These are phyloP conservation scores for Platysternon megacephalum DNA, from an alignment of 2,113 vertebrate genomes.

Conservation along the genomic window DNA sequence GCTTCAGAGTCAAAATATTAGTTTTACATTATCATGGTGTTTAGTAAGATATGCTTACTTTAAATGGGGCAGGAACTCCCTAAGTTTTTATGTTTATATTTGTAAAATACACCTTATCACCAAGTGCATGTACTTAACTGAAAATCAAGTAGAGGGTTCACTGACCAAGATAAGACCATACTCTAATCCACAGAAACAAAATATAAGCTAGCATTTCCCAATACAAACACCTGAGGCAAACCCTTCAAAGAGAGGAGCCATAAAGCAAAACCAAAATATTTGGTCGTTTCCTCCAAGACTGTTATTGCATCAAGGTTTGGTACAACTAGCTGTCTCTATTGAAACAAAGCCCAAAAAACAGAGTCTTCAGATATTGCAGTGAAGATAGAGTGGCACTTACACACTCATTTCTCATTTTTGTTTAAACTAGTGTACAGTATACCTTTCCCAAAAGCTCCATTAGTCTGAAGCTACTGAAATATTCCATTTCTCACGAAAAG, in stretches of 20 bases:
- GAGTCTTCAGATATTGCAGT: not conserved
- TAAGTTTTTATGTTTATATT: not conserved
- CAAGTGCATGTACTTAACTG: slow-evolving; percentile 38
- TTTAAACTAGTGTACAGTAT: not conserved
- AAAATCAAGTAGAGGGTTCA: not conserved
- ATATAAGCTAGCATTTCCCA: not conserved
- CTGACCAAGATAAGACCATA: not conserved
- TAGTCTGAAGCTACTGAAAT: not conserved
- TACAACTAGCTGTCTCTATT: not conserved
- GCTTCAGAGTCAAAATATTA: not conserved
- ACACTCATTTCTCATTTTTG: not conserved
- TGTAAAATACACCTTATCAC: not conserved
- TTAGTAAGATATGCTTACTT: not conserved
- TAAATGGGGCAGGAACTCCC: not conserved
- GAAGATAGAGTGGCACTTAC: not conserved
- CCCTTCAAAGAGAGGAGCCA: not conserved
- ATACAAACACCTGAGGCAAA: not conserved
- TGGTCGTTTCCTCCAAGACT: not conserved
- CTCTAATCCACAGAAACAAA: not conserved
- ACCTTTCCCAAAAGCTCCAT: not conserved
- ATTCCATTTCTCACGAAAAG: not conserved
- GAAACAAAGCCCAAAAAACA: not conserved
- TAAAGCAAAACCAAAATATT: not conserved
- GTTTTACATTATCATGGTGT: slow-evolving; percentile 22
- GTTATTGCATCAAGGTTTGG: not conserved